Conservation (phyloP, 2,888 invertebrate species). For the Pegoplata infirma region DNA sequence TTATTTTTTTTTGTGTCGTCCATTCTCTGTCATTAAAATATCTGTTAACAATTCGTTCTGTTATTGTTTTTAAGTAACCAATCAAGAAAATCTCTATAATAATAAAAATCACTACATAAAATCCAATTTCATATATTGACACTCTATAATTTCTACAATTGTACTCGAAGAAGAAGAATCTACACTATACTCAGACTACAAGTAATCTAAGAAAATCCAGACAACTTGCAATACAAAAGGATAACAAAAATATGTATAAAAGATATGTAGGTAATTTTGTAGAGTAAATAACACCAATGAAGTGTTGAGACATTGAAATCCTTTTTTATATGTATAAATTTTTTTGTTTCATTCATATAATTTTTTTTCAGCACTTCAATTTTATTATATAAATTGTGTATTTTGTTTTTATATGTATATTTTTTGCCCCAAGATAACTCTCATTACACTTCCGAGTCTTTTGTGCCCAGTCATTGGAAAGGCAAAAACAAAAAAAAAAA, state of each 20-base stretch:
- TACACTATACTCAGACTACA: constrained; percentile 6
- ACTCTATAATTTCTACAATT: constrained; percentile 31
- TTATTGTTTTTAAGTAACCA: background rate
- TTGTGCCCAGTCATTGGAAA: constrained; percentile 40
- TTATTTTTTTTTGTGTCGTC: too few relatives aligned
- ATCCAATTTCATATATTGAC: constrained; percentile 16
- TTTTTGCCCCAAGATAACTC: constrained; percentile 31
- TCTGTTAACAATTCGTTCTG: background rate
- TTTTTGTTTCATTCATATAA: constrained; percentile 19
- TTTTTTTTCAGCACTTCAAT: constrained; percentile 22
- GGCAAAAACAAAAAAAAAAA: constrained; percentile 2
- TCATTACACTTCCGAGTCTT: constrained; percentile 30
- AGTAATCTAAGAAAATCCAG: constrained; percentile 21
- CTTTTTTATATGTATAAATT: constrained; percentile 33
- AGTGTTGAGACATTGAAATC: constrained; percentile 51
- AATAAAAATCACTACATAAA: background rate
- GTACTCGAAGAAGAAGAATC: constrained; percentile 25
- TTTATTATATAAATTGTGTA: too few relatives aligned
- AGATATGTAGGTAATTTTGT: constrained; percentile 44
- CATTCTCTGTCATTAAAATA: background rate
- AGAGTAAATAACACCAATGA: constrained; percentile 55
- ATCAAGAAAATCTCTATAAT: background rate
- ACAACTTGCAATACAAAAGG: too few relatives aligned
- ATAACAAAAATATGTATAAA: constrained; percentile 15
- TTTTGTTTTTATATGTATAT: background rate